Evolutionary conservation across 2,113 vertebrate species (phyloP), one percentile per base, ranked within the genome.

Genomic region (Amazona guildingii): DNA sequence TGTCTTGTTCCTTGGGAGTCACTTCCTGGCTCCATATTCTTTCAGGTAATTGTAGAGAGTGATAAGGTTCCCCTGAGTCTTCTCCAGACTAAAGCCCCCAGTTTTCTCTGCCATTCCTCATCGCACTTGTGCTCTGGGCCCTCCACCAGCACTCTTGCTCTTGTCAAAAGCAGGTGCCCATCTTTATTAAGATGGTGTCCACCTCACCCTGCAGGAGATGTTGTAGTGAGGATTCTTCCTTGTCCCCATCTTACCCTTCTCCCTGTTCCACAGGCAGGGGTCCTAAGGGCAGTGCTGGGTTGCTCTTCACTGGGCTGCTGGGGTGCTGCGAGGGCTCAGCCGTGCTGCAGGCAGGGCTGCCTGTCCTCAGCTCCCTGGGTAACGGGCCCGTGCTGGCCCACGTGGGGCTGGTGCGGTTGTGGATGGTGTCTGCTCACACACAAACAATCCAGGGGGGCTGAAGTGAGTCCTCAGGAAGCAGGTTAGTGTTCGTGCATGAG

Each of bases 311-410:
- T 1, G 48, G 3, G 7, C 0, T 52, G 51, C 44, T 31, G 2
- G 1, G 41, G 21, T 2, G 1, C 27, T 9, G 5, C 0, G 1
- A 41, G 88, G 37, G 61, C 83, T 17, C 66, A 31, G 76, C 51
- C 1, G 0, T 3, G 88, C 1, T 23, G 11, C 25, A 1, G 31
- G 28, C 13, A 19, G 3, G 21, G 48, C 59, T 78, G 64, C 46
- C 87, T 72, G 85, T 24, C 88, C 83, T 51, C 91, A 13, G 52
- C 72, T 64, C 8, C 35, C 75, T 3, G 0, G 66, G 66, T 7
- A 24, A 44, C 1, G 3, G 29, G 31, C 3, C 28, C 1, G 0
- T 1, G 2, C 5, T 0, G 2, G 21, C 28, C 37, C 3, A 0
- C 0, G 0, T 1, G 2, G 27, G 49, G 24, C 67, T 37, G 15